These are phyloP conservation scores for Hippocampus comes DNA, from an alignment of 2,113 vertebrate genomes.

Conservation along the genomic window DNA sequence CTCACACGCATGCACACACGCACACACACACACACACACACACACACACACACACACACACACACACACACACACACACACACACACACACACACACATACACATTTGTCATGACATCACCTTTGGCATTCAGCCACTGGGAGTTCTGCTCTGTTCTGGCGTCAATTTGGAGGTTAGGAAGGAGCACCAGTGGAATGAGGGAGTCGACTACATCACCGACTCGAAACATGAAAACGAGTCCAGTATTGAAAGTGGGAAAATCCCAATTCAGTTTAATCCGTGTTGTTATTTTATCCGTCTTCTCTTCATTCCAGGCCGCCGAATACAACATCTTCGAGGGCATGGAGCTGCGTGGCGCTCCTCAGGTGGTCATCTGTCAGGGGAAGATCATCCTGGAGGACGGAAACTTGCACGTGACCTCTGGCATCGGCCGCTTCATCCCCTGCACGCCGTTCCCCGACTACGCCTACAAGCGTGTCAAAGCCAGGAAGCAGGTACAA, in stretches of 20 bases:
- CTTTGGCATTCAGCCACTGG: conserved; percentile 54
- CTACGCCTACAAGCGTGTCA: conserved; percentile 94
- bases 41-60: conserved; percentile 3
- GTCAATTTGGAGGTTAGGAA: conserved; percentile 55
- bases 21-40: background rate
- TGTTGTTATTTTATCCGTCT: background rate
- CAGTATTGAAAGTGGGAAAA: conserved; percentile 10
- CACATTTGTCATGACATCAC: conserved; percentile 64
- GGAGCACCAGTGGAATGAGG: conserved; percentile 54
- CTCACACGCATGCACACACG: too few relatives aligned
- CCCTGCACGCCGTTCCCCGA: conserved; percentile 88
- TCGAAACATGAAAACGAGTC: conserved; percentile 38
- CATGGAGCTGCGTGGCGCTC: conserved; percentile 90
- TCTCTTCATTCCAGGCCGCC: conserved; percentile 73
- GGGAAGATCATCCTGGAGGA: conserved; percentile 95
- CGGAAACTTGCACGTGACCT: conserved; percentile 83
- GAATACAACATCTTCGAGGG: conserved; percentile 98
- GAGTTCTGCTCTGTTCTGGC: conserved; percentile 65
- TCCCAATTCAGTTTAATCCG: background rate
- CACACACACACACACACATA: background rate
- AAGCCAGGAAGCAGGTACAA: conserved; percentile 91
- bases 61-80: background rate
- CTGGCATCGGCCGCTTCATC: conserved; percentile 88
- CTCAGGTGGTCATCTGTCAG: conserved; percentile 89
- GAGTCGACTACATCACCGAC: conserved; percentile 30